phyloP scores from a whole-genome alignment of 2,113 vertebrate species.

The Myocastor coypus region DNA sequence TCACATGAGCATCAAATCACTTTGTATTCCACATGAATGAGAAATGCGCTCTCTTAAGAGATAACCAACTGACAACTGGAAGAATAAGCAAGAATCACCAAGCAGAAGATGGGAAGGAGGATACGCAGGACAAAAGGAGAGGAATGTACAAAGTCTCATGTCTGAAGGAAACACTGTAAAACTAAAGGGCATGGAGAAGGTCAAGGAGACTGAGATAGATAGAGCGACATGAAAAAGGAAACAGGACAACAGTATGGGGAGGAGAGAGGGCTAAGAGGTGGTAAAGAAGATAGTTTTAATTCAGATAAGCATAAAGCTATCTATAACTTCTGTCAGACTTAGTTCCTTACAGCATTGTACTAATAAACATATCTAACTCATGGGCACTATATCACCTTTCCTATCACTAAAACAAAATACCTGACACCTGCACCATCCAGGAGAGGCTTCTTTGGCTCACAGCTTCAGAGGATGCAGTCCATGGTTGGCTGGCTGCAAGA shows the following conservation, averaged over 20 bases:
- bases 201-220: not conserved
- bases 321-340: not conserved
- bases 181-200: not conserved
- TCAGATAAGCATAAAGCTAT: not conserved
- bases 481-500: not conserved
- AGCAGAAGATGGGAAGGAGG: not conserved
- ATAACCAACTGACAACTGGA: not conserved
- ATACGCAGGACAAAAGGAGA: not conserved
- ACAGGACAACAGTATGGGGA: no score
- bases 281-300: not conserved
- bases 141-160: rapidly evolving
- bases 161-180: not conserved
- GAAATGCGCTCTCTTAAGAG: not conserved
- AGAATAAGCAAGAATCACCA: not conserved
- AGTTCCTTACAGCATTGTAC: not conserved
- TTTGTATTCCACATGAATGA: not conserved
- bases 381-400: not conserved
- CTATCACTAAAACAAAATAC: not conserved
- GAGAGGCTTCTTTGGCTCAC: not conserved
- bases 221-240: not conserved
- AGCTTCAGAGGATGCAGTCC: not conserved
- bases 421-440: not conserved
- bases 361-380: not conserved
- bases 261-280: not conserved
- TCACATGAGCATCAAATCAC: not conserved